These are phyloP conservation scores for Agapornis roseicollis DNA, from an alignment of 2,113 vertebrate genomes.

Conservation along the genomic window DNA sequence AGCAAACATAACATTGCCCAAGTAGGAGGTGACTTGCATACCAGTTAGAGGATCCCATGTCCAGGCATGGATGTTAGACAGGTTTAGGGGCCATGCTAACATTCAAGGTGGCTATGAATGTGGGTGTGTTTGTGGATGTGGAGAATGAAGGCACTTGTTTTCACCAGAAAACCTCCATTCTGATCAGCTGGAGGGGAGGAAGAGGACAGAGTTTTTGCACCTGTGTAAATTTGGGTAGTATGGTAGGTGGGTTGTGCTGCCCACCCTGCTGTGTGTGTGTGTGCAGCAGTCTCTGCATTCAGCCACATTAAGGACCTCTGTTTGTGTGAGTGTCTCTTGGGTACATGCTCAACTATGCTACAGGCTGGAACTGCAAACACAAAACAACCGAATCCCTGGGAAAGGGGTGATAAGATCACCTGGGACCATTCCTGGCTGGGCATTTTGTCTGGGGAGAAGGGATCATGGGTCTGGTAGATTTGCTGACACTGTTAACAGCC, in stretches of 20 bases:
- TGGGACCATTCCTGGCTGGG: not conserved
- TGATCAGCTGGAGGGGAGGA: not conserved
- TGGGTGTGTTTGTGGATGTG: not conserved
- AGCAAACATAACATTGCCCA: not conserved
- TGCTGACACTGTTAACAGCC: not conserved
- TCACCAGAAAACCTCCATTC: not conserved
- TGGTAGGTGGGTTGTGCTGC: not conserved
- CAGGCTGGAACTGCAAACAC: not conserved
- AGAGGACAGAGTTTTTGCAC: not conserved
- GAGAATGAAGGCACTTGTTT: not conserved
- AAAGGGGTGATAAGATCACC: not conserved
- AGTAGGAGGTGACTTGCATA: not conserved
- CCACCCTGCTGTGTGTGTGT: rapidly evolving
- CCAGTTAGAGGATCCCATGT: not conserved
- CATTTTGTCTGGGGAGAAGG: not conserved
- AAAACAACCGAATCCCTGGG: not conserved
- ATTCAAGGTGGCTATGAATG: not conserved
- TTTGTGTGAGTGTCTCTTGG: not conserved
- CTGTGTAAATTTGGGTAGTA: not conserved
- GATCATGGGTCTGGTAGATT: rapidly evolving
- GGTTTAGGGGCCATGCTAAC: not conserved
- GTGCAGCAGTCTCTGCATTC: not conserved
- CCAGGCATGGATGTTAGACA: not conserved
- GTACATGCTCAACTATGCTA: not conserved
- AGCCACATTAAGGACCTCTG: not conserved